Base-by-base conservation (phyloP, 2,888 invertebrate species). In the Drosophila fungiperda region DNA sequence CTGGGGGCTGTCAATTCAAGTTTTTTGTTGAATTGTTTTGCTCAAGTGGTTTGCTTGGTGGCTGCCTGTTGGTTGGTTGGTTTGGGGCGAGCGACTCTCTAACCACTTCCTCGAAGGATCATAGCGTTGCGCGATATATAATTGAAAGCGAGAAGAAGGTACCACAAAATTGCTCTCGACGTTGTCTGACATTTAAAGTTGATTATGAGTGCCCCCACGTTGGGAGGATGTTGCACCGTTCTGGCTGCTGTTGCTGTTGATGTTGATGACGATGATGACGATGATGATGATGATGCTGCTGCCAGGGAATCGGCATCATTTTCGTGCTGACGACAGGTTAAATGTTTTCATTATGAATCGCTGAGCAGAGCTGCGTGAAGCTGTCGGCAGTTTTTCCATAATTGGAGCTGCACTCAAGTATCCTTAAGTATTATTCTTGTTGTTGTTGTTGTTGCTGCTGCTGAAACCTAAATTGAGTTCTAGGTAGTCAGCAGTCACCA, bases 261-360 rank as follows among this genome's bases (percentile, higher is more conserved):
- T 57, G 45, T 0, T 42, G 20, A 0, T 42, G 42, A 0, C 12
- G 45, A 0, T 15, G 50, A 12, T 45, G 11, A 15, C 26, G 33
- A 2, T 50, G 40, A 26, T 57, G 26, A 0, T 53, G 64, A 17
- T 54, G 50, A 23, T 49, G 45, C 7, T 45, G 45, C 15, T 45
- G 45, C 15, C 45, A 45, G 8, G 20, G 45, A 45, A 23, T 45
- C 45, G 68, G 35, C 62, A 61, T 74, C 64, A 85, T 86, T 86
- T 80, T 83, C 70, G 64, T 64, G 73, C 80, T 74, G 90, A 85
- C 89, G 90, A 87, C 87, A 90, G 90, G 87, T 87, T 87, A 90
- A 87, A 87, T 90, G 87, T 87, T 90, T 87, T 87, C 89, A 90
- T 90, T 87, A 89, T 89, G 88, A 90, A 72, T 87, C 71, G 83